phyloP scores from a whole-genome alignment of 64 coral and sea anemone genomes.

The Hydrozoanthus tunicans region DNA sequence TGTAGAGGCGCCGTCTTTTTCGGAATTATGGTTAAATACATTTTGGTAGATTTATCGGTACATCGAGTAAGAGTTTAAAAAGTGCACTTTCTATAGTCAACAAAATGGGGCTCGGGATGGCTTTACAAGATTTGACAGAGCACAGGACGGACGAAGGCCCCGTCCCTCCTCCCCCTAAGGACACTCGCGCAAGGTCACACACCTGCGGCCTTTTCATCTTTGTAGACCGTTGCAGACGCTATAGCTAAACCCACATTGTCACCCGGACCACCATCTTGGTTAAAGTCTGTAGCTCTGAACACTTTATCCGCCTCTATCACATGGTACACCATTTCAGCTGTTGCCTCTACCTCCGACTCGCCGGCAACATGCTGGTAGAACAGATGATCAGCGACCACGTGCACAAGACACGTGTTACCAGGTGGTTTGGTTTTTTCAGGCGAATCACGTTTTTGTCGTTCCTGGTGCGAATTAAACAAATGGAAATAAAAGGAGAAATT shows the following conservation, averaged over 20 bases:
- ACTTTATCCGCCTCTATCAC: constrained; percentile 73
- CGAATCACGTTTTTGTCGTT: not conserved
- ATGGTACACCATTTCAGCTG: constrained; percentile 88
- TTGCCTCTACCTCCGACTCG: constrained; percentile 45
- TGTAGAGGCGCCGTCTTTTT: too few species aligned
- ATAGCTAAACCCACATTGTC: constrained; percentile 86
- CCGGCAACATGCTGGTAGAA: constrained; percentile 74
- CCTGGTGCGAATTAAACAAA: not conserved
- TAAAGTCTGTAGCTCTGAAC: constrained; percentile 87
- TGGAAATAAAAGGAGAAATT: not conserved
- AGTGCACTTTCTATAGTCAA: too few species aligned
- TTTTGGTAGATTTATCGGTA: too few species aligned
- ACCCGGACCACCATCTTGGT: constrained; percentile 81
- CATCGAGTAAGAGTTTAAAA: too few species aligned
- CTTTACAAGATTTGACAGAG: too few species aligned
- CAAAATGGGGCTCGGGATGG: too few species aligned
- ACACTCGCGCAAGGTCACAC: not conserved
- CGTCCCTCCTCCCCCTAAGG: too few species aligned
- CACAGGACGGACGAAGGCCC: too few species aligned
- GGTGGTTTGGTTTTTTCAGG: not conserved
- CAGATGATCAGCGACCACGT: constrained; percentile 82
- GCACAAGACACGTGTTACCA: constrained; percentile 70
- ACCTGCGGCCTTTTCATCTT: constrained; percentile 75
- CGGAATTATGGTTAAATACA: too few species aligned
- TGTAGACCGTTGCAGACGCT: constrained; percentile 70